Base-by-base conservation (phyloP, 2,888 invertebrate species). In the Drosophila monieri region DNA sequence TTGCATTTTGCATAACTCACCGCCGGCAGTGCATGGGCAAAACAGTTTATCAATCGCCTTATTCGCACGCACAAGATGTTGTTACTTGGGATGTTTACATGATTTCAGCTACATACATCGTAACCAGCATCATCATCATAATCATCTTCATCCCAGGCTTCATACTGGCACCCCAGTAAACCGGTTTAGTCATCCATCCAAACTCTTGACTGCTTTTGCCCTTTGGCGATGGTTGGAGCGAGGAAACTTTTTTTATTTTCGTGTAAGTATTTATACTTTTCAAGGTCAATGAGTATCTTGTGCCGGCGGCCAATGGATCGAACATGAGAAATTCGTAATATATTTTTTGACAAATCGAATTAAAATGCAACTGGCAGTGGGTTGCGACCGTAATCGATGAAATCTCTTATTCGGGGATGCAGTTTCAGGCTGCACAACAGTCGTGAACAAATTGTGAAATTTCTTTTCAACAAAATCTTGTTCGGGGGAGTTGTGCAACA, bases 371-470 rank as follows among this genome's bases (percentile, higher is more conserved):
- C 85, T 73, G 44, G 78, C 84, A 55, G 77, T 73, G 77, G 70
- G 72, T 64, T 72, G 56, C 49, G 81, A 77, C 81, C 81, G 84
- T 86, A 86, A 81, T 86, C 83, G 86, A 80, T 70, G 83, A 81
- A 65, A 76, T 61, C 47, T 60, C 41, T 41, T 35, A 32, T 27
- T 30, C 32, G 48, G 32, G 65, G 51, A 64, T 64, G 62, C 62
- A 64, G 51, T 64, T 64, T 64, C 30, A 51, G 9, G 30, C 30
- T 46, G 37, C 21, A 27, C 39, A 39, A 14, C 39, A 14, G 8
- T 14, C 15, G 15, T 10, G 8, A 15, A 27, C 44, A 37, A 52
- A 64, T 64, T 65, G 65, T 65, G 65, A 65, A 65, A 65, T 65
- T 65, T 65, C 51, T 64, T n/a, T 52, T 39, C 10, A 48, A 35